These are phyloP conservation scores for Gerris lacustris DNA, from an alignment of 2,888 invertebrate genomes.

Conservation along the genomic window DNA sequence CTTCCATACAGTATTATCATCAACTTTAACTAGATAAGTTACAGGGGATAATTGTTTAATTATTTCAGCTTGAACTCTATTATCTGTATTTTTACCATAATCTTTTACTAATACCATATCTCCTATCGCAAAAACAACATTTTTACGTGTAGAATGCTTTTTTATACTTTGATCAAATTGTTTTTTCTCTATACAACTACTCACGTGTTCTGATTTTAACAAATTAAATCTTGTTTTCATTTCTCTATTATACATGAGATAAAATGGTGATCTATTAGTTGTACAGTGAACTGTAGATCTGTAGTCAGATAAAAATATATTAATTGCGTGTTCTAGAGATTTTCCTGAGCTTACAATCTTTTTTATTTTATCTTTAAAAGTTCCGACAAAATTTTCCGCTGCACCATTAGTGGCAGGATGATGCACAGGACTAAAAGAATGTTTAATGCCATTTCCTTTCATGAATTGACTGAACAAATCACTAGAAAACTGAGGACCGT, in stretches of 20 bases:
- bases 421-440: conserved; percentile 7
- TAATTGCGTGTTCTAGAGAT: neutral
- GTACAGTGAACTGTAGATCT: neutral
- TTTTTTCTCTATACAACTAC: neutral
- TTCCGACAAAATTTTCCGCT: neutral
- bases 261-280: neutral
- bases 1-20: neutral
- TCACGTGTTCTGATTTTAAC: neutral
- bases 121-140: neutral
- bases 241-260: neutral
- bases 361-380: conserved; percentile 9
- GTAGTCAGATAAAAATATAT: neutral
- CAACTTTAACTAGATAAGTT: neutral
- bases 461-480: conserved; percentile 23
- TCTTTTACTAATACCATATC: neutral
- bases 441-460: conserved; percentile 20
- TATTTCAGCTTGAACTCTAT: neutral
- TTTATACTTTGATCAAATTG: neutral
- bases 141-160: neutral
- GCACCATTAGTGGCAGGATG: neutral
- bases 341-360: conserved; percentile 8
- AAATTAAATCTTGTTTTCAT: neutral
- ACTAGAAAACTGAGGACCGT: conserved; percentile 22
- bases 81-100: neutral
- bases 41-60: neutral